Base-by-base conservation (phyloP, 2,888 invertebrate genomes). In the Oscheius sp. region DNA sequence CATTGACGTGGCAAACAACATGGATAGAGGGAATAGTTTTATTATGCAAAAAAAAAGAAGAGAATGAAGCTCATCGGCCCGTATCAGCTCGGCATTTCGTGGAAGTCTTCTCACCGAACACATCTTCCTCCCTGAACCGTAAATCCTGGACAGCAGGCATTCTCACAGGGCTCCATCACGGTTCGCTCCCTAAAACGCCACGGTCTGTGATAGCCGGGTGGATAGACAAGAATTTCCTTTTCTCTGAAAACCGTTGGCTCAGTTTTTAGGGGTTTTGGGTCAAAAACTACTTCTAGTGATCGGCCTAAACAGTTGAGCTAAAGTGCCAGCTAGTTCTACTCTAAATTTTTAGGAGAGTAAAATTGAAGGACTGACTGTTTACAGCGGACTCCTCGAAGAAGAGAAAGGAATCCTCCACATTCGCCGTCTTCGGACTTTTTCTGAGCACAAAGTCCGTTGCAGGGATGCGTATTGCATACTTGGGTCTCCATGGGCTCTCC, bases 91-190 rank as follows among this genome's bases (percentile, higher is more conserved):
- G 35, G 32, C 63, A 47, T 42, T 33, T 55, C 21, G 29, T 32
- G 55, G 21, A 55, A 55, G 55, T 55, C 33, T 11, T 21, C 21
- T 72, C 55, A 83, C 74, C 84, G 72, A 48, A 80, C 77, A 77
- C 87, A 87, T 59, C 80, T 75, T 33, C 87, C 87, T 47, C 83
- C 81, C 42, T 79, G 78, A 11, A 85, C 74, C 13, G 73, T 74
- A 76, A 85, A 89, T 2, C 87, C 87, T 48, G 86, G 84, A 79
- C 88, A 88, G 75, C 88, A 88, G 1, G 85, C 83, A 42, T 85
- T 83, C 50, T 85, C 79, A 73, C 88, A 88, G 33, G 84, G 80
- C 51, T 85, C 87, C 76, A 85, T 84, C 33, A 84, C 82, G 2
- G 83, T 81, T 60, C 82, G 80, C 65, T 88, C 87, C 65, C 88